Percentiles rank a stretch among this genome's conserved stretches.
phyloP scores from a whole-genome alignment of 2,113 vertebrate species.

The Pluvianellus socialis region DNA sequence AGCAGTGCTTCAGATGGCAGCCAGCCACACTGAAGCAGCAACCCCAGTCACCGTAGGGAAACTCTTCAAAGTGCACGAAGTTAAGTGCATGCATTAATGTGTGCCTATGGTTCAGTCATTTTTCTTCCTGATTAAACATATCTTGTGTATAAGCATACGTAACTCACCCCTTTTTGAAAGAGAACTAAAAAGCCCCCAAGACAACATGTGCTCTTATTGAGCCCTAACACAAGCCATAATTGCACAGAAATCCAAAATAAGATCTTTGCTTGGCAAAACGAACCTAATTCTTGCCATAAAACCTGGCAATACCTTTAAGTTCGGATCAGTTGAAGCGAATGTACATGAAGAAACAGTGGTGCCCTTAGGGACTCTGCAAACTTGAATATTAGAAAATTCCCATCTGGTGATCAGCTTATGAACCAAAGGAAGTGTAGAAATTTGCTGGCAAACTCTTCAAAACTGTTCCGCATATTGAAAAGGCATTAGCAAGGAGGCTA shows the following conservation, averaged over 20 bases:
- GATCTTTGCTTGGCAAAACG: background rate
- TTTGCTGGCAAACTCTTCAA: constrained; percentile 62
- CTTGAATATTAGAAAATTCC: constrained; percentile 52
- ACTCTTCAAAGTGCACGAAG: background rate
- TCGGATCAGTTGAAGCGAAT: background rate
- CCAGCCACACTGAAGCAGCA: background rate
- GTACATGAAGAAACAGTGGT: background rate
- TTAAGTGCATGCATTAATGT: background rate
- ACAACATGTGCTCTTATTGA: background rate
- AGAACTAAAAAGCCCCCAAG: background rate
- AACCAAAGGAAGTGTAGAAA: constrained; percentile 54
- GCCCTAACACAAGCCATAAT: background rate
- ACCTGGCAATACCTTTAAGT: constrained; percentile 11
- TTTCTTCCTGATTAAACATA: constrained; percentile 1
- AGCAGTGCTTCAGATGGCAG: constrained; percentile 5
- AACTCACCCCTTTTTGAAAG: background rate
- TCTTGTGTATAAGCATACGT: background rate
- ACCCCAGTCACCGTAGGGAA: background rate
- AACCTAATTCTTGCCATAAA: background rate
- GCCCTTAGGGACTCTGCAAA: constrained; percentile 5
- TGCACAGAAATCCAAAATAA: constrained; percentile 28
- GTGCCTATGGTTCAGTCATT: background rate
- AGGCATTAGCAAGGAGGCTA: background rate
- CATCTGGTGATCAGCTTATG: constrained; percentile 52
- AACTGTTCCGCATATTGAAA: constrained; percentile 32